Conservation (phyloP, 2,888 invertebrate genomes). For the Dinocampus coccinellae region DNA sequence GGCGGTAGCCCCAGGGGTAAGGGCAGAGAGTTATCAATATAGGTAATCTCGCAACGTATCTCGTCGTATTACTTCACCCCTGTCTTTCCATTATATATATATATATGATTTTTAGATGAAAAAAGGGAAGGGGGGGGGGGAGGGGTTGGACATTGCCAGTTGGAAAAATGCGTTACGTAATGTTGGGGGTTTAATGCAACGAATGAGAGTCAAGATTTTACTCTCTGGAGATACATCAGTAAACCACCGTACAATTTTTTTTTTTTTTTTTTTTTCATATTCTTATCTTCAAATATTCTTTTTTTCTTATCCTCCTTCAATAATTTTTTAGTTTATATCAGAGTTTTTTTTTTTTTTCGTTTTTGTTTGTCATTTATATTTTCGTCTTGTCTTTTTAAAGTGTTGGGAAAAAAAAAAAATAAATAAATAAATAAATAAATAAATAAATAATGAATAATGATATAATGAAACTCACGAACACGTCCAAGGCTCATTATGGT, state of each 20-base stretch:
- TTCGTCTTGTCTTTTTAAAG: background rate
- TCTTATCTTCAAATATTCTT: no score
- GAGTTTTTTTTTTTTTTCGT: background rate
- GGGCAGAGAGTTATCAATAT: conserved; percentile 21
- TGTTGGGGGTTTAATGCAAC: conserved; percentile 10
- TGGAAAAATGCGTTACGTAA: conserved; percentile 23
- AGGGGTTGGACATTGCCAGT: background rate
- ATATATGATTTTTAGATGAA: background rate
- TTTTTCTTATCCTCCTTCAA: background rate
- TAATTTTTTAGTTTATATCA: no score
- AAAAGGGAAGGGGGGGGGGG: no score
- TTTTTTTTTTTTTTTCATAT: no score
- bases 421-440: no score
- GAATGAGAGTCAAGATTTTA: conserved; percentile 17
- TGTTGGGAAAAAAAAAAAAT: background rate
- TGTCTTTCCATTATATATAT: background rate
- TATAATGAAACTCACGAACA: conserved; percentile 11
- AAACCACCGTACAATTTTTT: conserved; percentile 9
- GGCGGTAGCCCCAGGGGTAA: conserved; percentile 5
- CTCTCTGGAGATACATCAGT: conserved; percentile 7
- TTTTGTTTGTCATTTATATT: no score
- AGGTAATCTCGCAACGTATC: conserved; percentile 14
- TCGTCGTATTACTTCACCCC: background rate
- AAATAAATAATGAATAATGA: no score
- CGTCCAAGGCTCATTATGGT: conserved; percentile 26